Percentiles rank a stretch among this genome's conserved stretches.
Conservation (phyloP, 2,113 vertebrate genomes). For the Helogale parvula region DNA sequence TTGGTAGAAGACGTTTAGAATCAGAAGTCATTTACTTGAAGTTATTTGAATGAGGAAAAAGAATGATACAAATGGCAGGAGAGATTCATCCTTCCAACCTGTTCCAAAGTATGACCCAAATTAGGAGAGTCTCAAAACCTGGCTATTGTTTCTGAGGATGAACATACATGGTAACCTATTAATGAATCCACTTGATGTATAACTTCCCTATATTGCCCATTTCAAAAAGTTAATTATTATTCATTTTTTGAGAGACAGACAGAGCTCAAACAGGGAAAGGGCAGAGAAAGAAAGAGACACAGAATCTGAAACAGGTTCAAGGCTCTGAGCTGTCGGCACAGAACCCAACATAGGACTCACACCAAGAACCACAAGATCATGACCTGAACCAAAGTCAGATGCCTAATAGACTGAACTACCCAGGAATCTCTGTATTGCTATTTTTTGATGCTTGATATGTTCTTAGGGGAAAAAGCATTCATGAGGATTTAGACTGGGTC, state of each 20-base stretch:
- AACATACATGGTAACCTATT: background rate
- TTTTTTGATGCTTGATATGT: background rate
- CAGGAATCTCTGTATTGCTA: background rate
- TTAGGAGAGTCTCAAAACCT: background rate
- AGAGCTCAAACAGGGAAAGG: too few relatives aligned
- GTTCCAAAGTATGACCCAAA: background rate
- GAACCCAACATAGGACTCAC: too few relatives aligned
- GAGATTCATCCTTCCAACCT: background rate
- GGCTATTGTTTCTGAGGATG: background rate
- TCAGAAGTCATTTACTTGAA: background rate
- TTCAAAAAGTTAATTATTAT: background rate
- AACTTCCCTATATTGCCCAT: background rate
- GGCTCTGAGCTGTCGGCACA: too few relatives aligned
- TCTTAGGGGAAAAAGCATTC: background rate
- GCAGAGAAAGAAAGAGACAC: too few relatives aligned
- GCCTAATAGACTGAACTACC: too few relatives aligned
- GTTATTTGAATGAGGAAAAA: background rate
- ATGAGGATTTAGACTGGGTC: background rate
- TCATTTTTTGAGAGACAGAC: too few relatives aligned
- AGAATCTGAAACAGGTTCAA: too few relatives aligned
- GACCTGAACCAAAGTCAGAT: too few relatives aligned
- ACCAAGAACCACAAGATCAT: too few relatives aligned
- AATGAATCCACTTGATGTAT: background rate
- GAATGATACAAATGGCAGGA: background rate
- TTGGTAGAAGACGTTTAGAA: background rate